Evolutionary conservation across 2,888 invertebrate species (phyloP).

Genomic region (Polyommatus iphigenia): DNA sequence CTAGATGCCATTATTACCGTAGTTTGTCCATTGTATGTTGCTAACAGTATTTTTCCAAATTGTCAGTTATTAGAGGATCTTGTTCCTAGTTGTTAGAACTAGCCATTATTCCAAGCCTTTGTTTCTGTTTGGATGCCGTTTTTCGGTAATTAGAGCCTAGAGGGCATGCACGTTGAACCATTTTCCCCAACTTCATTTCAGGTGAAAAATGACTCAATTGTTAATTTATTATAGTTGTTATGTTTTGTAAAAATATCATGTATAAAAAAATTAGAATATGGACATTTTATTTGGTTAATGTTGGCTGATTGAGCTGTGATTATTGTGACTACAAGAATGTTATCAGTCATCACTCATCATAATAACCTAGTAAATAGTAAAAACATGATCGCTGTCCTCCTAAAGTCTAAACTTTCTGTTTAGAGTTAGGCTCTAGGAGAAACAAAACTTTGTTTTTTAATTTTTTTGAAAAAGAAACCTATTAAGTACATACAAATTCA

Average conservation of each 20-base stretch:
- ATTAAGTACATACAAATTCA: no score
- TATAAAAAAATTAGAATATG: no score
- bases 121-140: background rate
- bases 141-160: background rate
- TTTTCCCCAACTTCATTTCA: background rate
- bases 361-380: no score
- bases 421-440: no score
- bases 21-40: conserved; percentile 1
- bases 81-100: background rate
- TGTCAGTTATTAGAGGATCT: background rate
- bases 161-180: background rate
- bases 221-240: background rate
- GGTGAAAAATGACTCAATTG: background rate
- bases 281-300: no score
- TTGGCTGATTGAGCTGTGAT: no score
- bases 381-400: no score
- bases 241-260: background rate
- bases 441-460: no score
- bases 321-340: no score
- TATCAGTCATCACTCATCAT: no score
- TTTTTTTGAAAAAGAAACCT: no score
- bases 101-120: background rate
- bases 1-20: background rate
- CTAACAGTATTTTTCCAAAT: background rate
- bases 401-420: no score